Conservation (phyloP, 2,113 vertebrate genomes). For the Rhea pennata region DNA sequence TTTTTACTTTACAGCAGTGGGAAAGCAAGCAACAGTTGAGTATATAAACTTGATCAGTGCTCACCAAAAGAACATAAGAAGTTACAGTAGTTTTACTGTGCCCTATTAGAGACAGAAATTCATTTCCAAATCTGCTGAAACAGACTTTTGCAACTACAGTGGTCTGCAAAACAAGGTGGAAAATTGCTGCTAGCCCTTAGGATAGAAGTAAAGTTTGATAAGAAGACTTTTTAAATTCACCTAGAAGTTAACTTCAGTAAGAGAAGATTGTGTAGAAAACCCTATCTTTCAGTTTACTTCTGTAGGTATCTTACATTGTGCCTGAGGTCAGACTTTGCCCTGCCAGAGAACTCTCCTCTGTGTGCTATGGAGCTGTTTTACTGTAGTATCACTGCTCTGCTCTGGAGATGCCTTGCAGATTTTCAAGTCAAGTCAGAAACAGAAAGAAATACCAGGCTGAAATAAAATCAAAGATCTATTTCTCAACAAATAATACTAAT, state of each 20-base stretch:
- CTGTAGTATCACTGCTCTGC: neutral
- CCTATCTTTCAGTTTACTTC: neutral
- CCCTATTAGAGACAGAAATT: neutral
- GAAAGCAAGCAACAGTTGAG: neutral
- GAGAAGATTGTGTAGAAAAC: neutral
- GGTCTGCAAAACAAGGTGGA: neutral
- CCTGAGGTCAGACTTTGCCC: neutral
- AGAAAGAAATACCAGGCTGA: neutral
- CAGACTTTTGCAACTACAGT: neutral
- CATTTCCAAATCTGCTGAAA: neutral
- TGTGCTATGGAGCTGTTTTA: neutral
- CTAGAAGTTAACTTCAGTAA: neutral
- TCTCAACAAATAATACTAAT: neutral
- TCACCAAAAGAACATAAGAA: neutral
- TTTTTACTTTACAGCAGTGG: neutral
- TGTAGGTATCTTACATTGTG: neutral
- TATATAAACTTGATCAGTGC: fast-evolving
- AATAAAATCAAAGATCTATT: neutral
- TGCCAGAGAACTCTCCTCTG: neutral
- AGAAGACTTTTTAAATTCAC: neutral
- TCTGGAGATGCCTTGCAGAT: neutral
- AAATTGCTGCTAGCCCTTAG: neutral
- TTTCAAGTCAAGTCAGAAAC: neutral
- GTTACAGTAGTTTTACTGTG: neutral
- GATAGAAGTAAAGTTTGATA: neutral